phyloP scores from a whole-genome alignment of 2,797 vertebrate genomes.

The Hirundo rustica region DNA sequence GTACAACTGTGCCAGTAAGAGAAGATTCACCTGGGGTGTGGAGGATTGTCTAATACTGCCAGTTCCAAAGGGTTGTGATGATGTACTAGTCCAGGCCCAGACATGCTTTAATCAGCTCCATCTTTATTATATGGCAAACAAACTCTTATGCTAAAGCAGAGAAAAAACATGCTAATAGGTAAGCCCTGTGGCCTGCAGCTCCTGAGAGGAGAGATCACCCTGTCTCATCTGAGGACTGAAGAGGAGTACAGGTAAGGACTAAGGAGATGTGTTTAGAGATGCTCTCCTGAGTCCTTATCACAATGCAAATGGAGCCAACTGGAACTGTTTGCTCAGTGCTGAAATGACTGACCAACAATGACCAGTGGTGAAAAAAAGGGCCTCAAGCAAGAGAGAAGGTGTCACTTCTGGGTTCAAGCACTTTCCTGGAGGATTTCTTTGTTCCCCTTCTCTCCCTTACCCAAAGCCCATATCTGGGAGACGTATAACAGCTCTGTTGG shows the following conservation, averaged over 20 bases:
- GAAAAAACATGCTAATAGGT: neutral
- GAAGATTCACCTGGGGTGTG: slow-evolving; percentile 55
- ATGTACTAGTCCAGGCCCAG: slow-evolving; percentile 40
- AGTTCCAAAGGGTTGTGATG: slow-evolving; percentile 38
- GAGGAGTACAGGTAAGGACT: neutral
- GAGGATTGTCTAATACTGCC: slow-evolving; percentile 35
- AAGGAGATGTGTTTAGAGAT: neutral
- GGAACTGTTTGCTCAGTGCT: neutral
- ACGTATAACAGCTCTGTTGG: neutral
- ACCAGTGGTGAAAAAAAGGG: neutral
- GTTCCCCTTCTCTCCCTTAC: neutral
- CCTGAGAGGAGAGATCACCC: neutral
- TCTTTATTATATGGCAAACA: slow-evolving; percentile 31
- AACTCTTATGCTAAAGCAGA: neutral
- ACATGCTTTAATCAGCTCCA: slow-evolving; percentile 45
- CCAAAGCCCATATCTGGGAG: neutral
- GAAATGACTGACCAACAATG: neutral
- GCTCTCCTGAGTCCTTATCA: neutral
- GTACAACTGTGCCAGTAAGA: slow-evolving; percentile 25
- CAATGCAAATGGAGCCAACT: neutral
- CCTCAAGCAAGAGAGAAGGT: neutral
- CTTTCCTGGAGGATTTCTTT: neutral
- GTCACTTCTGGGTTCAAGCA: neutral
- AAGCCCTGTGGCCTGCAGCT: neutral
- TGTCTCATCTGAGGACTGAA: neutral